phyloP scores from a whole-genome alignment of 2,113 vertebrate species.

The Oreochromis spilurus region DNA sequence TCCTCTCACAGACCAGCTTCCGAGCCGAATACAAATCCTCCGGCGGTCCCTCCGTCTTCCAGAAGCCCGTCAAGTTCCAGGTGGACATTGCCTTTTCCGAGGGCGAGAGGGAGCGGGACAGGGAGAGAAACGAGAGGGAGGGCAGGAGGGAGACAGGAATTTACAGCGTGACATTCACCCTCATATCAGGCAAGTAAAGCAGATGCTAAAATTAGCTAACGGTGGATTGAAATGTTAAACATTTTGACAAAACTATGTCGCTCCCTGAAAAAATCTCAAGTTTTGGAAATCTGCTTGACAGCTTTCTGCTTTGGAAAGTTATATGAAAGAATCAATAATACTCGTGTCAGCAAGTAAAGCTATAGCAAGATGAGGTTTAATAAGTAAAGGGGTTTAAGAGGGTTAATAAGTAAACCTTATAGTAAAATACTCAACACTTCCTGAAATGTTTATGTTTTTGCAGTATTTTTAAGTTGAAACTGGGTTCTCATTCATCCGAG shows the following conservation, averaged over 20 bases:
- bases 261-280: not conserved
- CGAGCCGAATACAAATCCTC: constrained; percentile 90
- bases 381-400: not conserved
- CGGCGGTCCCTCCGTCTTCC: constrained; percentile 89
- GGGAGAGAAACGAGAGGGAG: constrained; percentile 75
- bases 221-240: not conserved
- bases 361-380: not conserved
- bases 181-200: constrained; percentile 80
- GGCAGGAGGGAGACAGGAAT: constrained; percentile 81
- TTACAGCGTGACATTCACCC: constrained; percentile 90
- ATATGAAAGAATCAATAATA: not conserved
- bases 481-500: not conserved
- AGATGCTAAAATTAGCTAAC: not conserved
- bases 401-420: not conserved
- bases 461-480: not conserved
- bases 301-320: not conserved
- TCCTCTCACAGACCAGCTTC: constrained; percentile 91
- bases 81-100: constrained; percentile 92
- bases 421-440: not conserved
- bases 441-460: not conserved
- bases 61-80: constrained; percentile 92
- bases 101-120: constrained; percentile 77
- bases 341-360: not conserved
- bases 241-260: not conserved
- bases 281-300: not conserved